A percentile compares a stretch with the other conserved stretches of the same genome.
These are phyloP conservation scores for Cyclophora albipunctata DNA, from an alignment of 2,888 invertebrate genomes.

Conservation along the genomic window DNA sequence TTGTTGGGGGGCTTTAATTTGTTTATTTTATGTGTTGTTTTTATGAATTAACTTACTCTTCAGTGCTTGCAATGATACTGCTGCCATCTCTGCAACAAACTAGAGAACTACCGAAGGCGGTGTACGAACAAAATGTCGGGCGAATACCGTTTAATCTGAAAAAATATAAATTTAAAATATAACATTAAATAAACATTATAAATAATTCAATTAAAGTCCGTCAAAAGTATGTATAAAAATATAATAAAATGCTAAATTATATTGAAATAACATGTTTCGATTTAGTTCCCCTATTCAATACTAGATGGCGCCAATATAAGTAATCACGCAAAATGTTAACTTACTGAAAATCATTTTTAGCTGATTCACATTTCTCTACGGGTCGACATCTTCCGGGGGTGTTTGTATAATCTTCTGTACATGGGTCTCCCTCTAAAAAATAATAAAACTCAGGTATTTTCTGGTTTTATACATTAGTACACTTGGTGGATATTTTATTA, in stretches of 20 bases:
- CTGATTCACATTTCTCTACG: constrained; percentile 32
- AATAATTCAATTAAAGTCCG: no score
- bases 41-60: constrained; percentile 25
- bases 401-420: constrained; percentile 38
- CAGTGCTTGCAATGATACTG: constrained; percentile 30
- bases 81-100: constrained; percentile 49
- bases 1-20: no score
- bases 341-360: constrained; percentile 40
- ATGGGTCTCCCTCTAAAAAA: constrained; percentile 39
- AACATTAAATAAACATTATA: no score
- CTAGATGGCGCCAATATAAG: constrained; percentile 10
- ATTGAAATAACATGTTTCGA: no score
- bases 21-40: no score
- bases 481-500: no score
- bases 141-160: constrained; percentile 40
- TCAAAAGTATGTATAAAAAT: no score
- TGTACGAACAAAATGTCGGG: constrained; percentile 48
- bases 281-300: neutral
- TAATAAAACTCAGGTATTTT: neutral
- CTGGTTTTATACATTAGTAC: no score
- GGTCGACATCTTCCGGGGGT: constrained; percentile 31
- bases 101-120: constrained; percentile 29
- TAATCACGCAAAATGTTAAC: constrained; percentile 8
- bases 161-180: constrained; percentile 3
- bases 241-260: no score